Base-by-base conservation (phyloP, 1,140 invertebrate genomes). In the Cardiocondyla obscurior region DNA sequence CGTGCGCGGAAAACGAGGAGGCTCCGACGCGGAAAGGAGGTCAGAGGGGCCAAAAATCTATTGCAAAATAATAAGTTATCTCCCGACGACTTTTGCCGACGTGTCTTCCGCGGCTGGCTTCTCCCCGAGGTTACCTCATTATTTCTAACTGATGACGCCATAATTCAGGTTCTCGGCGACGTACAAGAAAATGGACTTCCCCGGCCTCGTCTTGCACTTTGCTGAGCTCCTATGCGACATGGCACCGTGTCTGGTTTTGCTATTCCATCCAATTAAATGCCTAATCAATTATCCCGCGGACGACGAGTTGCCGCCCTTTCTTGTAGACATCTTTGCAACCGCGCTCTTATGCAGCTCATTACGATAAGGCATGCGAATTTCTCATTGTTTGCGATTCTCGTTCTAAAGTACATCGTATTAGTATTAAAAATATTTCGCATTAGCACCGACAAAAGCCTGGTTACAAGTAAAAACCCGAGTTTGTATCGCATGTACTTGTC, bases 141-240 rank as follows among this genome's bases (percentile, higher is more conserved):
- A 92, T 92, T 92, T 92, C 89, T 92, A 92, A 92, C 90, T 91
- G 89, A 92, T 92, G 90, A 91, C 85, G 89, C 89, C 84, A 93
- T 92, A 92, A 92, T 92, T 92, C 92, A 92, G 88, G 85, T 86
- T 84, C 85, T 70, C 64, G 57, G 83, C 84, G 90, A 91, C 90
- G 90, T 91, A 89, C 88, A 90, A 92, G 90, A 92, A 92, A 92
- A 92, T 92, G 88, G 90, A 91, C 88, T 92, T 89, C 76, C 77
- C 86, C 70, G 58, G 77, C 85, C 64, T 82, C 79, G 83, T 84
- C 76, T 85, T 65, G 81, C 84, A 51, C 53, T 62, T 83, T 81
- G 83, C 70, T 36, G 49, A 30, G 74, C 60, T 62, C 65, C 36
- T 36, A 25, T 30, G 79, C 84, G 72, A 85, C 84, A 81, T 69